Conservation (phyloP, 2,113 vertebrate genomes). For the Chunga burmeisteri region DNA sequence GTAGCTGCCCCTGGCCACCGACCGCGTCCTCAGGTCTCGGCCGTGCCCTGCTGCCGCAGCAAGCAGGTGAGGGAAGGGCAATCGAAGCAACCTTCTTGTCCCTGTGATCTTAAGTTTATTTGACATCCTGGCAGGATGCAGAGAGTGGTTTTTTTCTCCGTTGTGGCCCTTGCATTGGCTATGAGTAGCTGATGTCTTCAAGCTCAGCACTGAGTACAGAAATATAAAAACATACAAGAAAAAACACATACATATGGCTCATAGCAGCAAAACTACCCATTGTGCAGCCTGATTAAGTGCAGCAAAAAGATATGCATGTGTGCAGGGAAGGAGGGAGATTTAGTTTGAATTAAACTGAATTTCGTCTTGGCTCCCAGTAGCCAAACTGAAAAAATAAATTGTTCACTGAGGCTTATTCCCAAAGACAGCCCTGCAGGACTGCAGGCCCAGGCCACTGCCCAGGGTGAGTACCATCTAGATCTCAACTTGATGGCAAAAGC, state of each 20-base stretch:
- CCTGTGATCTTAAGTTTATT: background rate
- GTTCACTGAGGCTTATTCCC: background rate
- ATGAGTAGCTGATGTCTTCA: background rate
- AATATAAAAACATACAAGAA: background rate
- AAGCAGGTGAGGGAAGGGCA: rapidly evolving
- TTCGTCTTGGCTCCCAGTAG: background rate
- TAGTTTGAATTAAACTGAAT: background rate
- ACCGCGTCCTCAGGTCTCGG: rapidly evolving
- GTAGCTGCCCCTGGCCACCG: background rate
- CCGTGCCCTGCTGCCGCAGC: background rate
- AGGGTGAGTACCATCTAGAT: background rate
- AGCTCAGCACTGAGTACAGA: background rate
- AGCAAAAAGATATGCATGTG: background rate
- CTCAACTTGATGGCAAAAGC: background rate
- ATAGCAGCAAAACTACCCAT: background rate
- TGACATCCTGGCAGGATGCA: background rate
- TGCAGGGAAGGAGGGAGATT: background rate
- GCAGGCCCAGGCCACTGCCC: background rate
- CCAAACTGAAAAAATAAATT: conserved; percentile 47
- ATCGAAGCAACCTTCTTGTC: background rate
- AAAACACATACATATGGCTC: background rate
- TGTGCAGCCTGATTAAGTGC: background rate
- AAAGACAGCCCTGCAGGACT: background rate
- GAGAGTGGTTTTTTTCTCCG: background rate
- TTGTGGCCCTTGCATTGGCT: background rate